Conservation (phyloP, 2,797 vertebrate species). For the Nyctalus aviator region DNA sequence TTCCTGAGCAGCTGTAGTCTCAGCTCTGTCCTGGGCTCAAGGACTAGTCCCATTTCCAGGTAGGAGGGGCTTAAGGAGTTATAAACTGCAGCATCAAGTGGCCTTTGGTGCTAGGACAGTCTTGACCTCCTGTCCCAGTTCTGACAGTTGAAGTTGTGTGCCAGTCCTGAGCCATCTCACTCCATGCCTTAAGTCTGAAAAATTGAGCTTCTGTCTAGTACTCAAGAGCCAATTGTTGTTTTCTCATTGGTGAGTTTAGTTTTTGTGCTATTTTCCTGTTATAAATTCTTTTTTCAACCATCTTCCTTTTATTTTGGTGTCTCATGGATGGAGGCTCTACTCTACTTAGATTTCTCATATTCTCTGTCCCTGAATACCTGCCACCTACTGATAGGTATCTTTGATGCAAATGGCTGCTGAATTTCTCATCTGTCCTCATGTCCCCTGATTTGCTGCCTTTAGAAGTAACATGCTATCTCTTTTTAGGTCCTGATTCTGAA, state of each 20-base stretch:
- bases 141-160: neutral
- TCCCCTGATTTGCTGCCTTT: neutral
- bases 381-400: neutral
- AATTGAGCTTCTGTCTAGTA: neutral
- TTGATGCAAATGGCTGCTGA: neutral
- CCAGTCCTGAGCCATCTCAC: neutral
- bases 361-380: neutral
- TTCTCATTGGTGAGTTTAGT: neutral
- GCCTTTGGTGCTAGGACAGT: neutral
- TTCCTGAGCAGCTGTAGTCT: neutral
- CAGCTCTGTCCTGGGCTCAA: neutral
- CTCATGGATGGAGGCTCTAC: neutral
- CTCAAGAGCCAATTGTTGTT: neutral
- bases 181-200: neutral
- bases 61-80: neutral
- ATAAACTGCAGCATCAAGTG: neutral
- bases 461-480: neutral
- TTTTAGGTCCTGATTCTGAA: constrained; percentile 6
- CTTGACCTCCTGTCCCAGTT: neutral
- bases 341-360: neutral
- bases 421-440: neutral
- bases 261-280: neutral
- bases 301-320: constrained; percentile 7
- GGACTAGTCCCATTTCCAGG: neutral
- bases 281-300: neutral